Base-by-base conservation (phyloP, 2,888 invertebrate species). In the Laspeyria flexula region DNA sequence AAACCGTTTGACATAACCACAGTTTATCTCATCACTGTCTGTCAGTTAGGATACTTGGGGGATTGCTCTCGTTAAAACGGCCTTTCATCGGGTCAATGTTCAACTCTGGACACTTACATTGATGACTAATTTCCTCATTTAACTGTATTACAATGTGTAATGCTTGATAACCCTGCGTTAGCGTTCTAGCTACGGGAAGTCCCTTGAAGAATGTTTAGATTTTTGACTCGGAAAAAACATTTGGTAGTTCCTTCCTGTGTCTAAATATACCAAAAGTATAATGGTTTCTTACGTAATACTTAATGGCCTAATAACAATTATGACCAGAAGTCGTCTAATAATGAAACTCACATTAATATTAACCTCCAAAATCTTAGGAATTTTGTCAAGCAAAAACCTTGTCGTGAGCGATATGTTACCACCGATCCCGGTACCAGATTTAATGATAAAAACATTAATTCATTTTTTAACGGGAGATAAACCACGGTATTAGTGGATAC, bases 181-280 rank as follows among this genome's bases (percentile, higher is more conserved):
- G 48, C 52, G 43, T 48, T 29, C 0, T 18, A 53, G 18, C 43
- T 33, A 65, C 59, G 53, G 62, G 58, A 66, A 69, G 59, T 65
- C 30, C 43, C 53, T 33, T 40, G 41, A 44, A 44, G 39, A 41
- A 39, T 70, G 71, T 67, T 67, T 67, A 63, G 50, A 52, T 65
- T 47, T 49, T 45, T 45, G 23, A 40, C 51, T 56, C 18, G 37
- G 37, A 40, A 52, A 61, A 65, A 67, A 65, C 59, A 56, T 66
- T 70, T 51, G 49, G 54, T 50, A 46, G 48, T 53, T 53, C 47
- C 71, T 59, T 66, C 59, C 71, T 56, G 47, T 46, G 41, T 43
- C 25, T 66, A 70, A 66, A 70, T 61, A 66, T 61, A 60, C 49
- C 31, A 10, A 39, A 12, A 9, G 13, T 30, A 37, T 15, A 15